These are phyloP conservation scores for Catamblyrhynchus diadema DNA, from an alignment of 2,797 vertebrate species.

Conservation along the genomic window DNA sequence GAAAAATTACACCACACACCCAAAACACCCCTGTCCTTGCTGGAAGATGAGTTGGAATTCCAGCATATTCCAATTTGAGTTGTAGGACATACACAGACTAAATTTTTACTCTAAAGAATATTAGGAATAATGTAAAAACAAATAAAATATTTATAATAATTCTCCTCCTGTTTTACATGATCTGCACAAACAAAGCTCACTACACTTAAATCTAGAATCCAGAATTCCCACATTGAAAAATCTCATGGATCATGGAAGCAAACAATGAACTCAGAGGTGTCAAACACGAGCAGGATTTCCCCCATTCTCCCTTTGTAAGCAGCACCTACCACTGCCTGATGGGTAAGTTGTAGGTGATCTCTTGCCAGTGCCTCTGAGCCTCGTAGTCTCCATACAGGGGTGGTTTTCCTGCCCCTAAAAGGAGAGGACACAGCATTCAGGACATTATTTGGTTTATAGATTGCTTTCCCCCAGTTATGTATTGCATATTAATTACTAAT, in stretches of 20 bases:
- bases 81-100: accelerated
- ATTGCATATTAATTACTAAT: neutral
- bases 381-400: conserved; percentile 99
- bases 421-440: neutral
- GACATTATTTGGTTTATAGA: neutral
- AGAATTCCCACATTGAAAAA: neutral
- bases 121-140: neutral
- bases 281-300: neutral
- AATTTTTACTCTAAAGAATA: neutral
- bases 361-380: conserved; percentile 98
- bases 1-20: neutral
- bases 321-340: conserved; percentile 85
- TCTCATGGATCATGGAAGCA: neutral
- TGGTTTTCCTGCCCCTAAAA: conserved; percentile 87
- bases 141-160: neutral
- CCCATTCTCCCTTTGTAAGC: neutral
- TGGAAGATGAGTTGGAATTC: neutral
- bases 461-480: neutral
- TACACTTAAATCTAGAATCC: neutral
- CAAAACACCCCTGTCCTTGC: neutral
- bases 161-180: neutral
- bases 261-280: neutral
- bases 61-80: neutral
- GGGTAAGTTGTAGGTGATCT: conserved; percentile 93
- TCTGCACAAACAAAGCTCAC: neutral